Conservation (phyloP, 2,888 invertebrate genomes). For the Trachelus iudaicus region DNA sequence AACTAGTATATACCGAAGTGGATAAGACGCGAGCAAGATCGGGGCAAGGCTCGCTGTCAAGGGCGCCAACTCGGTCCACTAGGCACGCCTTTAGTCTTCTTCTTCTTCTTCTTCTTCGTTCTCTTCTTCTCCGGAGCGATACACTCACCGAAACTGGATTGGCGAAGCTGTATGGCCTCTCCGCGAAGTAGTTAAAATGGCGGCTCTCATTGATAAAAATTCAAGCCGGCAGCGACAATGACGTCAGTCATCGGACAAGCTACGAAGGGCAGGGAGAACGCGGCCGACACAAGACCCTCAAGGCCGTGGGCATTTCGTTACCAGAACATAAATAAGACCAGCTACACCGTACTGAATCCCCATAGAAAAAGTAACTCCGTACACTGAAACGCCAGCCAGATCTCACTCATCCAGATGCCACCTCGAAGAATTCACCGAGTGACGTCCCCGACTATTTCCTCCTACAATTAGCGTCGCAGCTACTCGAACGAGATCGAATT, state of each 20-base stretch:
- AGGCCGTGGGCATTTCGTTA: not conserved
- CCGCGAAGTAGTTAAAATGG: not conserved
- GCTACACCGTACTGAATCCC: not conserved
- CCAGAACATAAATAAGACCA: not conserved
- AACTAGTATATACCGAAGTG: not conserved
- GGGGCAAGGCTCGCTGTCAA: constrained; percentile 50
- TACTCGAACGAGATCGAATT: not conserved
- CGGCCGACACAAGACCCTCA: not conserved
- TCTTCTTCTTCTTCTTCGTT: constrained; percentile 6
- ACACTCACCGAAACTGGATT: not conserved
- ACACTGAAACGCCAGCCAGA: not conserved
- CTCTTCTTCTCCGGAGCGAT: not conserved
- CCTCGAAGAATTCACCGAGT: not conserved
- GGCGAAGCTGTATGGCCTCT: not conserved
- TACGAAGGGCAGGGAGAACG: not conserved
- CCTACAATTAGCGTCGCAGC: not conserved
- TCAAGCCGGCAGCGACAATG: not conserved
- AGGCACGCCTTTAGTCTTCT: constrained; percentile 29
- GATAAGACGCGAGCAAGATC: constrained; percentile 23
- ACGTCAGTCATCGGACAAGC: not conserved
- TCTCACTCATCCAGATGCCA: not conserved
- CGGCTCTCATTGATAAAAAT: constrained; percentile 4
- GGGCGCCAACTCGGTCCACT: constrained; percentile 45
- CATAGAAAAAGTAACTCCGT: not conserved
- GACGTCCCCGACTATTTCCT: not conserved